These are phyloP conservation scores for Sarcophaga carnaria DNA, from an alignment of 2,888 invertebrate species.

Conservation along the genomic window DNA sequence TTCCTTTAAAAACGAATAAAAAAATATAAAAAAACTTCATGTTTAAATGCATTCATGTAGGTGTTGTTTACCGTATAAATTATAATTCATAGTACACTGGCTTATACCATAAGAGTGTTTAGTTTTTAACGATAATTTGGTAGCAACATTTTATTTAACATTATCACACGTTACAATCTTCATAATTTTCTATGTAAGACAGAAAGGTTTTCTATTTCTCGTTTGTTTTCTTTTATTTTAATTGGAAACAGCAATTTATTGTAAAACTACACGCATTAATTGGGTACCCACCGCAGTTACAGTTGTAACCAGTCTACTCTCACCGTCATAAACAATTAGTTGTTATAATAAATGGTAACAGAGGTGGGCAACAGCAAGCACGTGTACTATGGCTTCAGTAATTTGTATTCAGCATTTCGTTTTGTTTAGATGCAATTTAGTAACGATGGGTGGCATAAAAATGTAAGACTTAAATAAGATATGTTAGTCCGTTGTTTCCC, in stretches of 20 bases:
- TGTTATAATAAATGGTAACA: neutral
- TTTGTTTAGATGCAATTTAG: too few species aligned
- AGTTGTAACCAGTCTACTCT: neutral
- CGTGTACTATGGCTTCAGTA: too few species aligned
- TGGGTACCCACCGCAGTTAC: neutral
- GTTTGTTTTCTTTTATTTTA: neutral
- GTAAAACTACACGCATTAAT: slow-evolving; percentile 15
- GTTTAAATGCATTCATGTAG: neutral
- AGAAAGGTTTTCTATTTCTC: slow-evolving; percentile 1
- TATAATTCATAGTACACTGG: too few species aligned
- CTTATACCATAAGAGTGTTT: neutral
- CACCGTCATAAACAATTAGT: neutral
- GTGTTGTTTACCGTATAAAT: neutral
- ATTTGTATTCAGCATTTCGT: too few species aligned
- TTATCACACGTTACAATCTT: slow-evolving; percentile 30
- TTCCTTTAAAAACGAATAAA: neutral
- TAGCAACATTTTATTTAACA: slow-evolving; percentile 11
- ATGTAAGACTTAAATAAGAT: too few species aligned
- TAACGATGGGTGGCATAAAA: too few species aligned
- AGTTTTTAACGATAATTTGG: slow-evolving; percentile 30
- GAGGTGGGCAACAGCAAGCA: neutral
- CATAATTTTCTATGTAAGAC: too few species aligned
- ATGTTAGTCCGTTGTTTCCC: too few species aligned
- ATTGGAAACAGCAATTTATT: slow-evolving; percentile 16
- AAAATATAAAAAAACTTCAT: neutral